Evolutionary conservation across 53 echinoderm and acorn worm genomes (phyloP).

Genomic region (Arbacia lixula): DNA sequence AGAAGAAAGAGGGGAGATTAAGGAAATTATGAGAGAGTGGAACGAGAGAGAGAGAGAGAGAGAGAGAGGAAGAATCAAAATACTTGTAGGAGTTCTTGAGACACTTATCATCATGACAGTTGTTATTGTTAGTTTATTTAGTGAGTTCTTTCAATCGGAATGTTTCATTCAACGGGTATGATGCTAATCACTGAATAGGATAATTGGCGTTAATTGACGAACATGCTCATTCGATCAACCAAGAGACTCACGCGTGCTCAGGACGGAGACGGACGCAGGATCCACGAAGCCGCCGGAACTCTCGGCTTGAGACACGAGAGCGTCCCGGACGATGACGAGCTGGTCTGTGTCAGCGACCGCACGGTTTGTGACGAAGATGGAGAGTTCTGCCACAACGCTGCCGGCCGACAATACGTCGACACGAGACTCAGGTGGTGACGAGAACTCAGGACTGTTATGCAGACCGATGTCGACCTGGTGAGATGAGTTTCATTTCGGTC

Average conservation of each 20-base stretch:
- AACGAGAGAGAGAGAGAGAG: too few species aligned
- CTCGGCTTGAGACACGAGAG: slow-evolving; percentile 38
- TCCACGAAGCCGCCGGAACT: slow-evolving; percentile 65
- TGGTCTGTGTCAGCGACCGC: slow-evolving; percentile 11
- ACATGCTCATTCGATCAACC: too few species aligned
- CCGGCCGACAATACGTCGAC: slow-evolving; percentile 47
- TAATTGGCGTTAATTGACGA: too few species aligned
- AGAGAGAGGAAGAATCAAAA: too few species aligned
- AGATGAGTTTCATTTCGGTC: neutral
- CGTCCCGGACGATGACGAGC: slow-evolving; percentile 3
- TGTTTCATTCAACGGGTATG: too few species aligned
- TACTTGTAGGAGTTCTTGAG: too few species aligned
- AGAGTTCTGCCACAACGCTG: slow-evolving; percentile 57
- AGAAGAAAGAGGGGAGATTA: too few species aligned
- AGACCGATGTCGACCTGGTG: slow-evolving; percentile 20
- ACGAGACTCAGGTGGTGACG: slow-evolving; percentile 11
- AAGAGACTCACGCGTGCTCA: slow-evolving; percentile 66
- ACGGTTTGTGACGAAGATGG: slow-evolving; percentile 42
- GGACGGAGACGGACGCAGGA: slow-evolving; percentile 50
- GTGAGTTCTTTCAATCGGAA: too few species aligned
- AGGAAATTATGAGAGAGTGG: too few species aligned
- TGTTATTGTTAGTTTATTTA: too few species aligned
- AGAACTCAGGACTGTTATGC: slow-evolving; percentile 24
- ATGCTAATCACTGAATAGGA: too few species aligned
- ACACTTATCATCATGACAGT: too few species aligned